Percentiles rank a stretch among this genome's conserved stretches.
Evolutionary conservation across 2,888 invertebrate species (phyloP).

Genomic region (Saturnia pavonia): DNA sequence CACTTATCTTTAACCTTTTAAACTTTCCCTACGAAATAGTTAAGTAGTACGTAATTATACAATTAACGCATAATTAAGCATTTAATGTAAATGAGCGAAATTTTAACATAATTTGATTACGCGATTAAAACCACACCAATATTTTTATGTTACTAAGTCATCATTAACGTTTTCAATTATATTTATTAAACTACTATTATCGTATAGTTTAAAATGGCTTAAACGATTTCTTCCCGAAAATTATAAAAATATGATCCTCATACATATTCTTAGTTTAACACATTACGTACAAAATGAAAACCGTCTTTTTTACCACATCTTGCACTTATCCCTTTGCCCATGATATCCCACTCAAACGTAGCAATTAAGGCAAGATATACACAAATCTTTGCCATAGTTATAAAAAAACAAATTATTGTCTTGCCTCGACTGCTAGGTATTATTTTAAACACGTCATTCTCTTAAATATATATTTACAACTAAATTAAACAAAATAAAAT

Average conservation of each 20-base stretch:
- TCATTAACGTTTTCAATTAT: background rate
- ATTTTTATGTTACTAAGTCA: background rate
- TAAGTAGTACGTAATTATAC: background rate
- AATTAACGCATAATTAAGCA: background rate
- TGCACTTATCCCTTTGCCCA: conserved; percentile 52
- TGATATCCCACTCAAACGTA: conserved; percentile 58
- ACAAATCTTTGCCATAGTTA: background rate
- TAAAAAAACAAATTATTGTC: conserved; percentile 26
- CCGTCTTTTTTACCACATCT: conserved; percentile 60
- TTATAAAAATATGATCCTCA: background rate
- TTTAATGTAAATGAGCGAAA: background rate
- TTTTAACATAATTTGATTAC: background rate
- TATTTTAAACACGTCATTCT: conserved; percentile 36
- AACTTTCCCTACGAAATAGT: background rate
- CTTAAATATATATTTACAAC: conserved; percentile 41
- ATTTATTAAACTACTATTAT: background rate
- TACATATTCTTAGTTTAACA: conserved; percentile 10
- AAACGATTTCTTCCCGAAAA: background rate
- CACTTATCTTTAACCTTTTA: conserved; percentile 44
- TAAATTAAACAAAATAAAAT: conserved; percentile 35
- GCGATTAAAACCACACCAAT: background rate
- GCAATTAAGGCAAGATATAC: conserved; percentile 69
- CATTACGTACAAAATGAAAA: conserved; percentile 36
- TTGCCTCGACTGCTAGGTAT: conserved; percentile 74
- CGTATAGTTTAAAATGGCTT: conserved; percentile 7